Evolutionary conservation across 2,888 invertebrate species (phyloP).

Genomic region (Galeruca laticollis): DNA sequence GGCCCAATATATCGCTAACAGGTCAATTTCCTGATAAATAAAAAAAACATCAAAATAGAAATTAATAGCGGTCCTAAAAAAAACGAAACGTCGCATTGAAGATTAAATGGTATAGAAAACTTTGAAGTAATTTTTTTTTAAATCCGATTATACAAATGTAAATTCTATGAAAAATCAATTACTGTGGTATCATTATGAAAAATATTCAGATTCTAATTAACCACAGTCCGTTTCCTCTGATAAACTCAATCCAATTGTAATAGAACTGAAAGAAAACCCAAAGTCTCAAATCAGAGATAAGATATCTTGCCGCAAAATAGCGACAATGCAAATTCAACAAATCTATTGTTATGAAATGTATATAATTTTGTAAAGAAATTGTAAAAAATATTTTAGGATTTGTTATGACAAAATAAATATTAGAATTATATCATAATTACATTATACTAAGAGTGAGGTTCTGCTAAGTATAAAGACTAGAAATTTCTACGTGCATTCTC

Average conservation of each 20-base stretch:
- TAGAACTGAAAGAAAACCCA: background rate
- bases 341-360: background rate
- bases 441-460: too few relatives aligned
- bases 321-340: background rate
- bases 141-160: background rate
- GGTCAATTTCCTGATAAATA: too few relatives aligned
- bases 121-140: background rate
- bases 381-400: background rate
- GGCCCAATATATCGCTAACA: too few relatives aligned
- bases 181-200: background rate
- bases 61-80: too few relatives aligned
- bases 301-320: background rate
- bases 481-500: too few relatives aligned
- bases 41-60: too few relatives aligned
- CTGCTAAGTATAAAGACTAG: too few relatives aligned
- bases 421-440: too few relatives aligned
- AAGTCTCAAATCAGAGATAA: background rate
- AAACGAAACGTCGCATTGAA: too few relatives aligned
- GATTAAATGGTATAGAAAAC: too few relatives aligned
- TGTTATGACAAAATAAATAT: too few relatives aligned
- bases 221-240: background rate
- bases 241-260: background rate
- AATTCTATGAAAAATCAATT: background rate
- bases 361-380: background rate
- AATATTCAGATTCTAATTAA: constrained; percentile 2